Conservation (phyloP, 1,140 invertebrate genomes). For the Akabosia matsudoensis region DNA sequence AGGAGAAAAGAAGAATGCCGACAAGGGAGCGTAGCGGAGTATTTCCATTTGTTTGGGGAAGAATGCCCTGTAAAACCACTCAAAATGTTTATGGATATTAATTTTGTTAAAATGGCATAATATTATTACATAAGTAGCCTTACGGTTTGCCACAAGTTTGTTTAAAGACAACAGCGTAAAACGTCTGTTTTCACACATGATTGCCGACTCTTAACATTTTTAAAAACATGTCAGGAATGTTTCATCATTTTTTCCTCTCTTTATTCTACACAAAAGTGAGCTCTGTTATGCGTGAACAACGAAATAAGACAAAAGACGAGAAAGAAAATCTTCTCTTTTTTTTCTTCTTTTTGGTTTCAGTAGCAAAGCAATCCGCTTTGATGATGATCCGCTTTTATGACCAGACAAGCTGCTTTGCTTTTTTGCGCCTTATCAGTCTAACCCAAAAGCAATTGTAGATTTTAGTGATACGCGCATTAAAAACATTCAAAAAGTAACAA, state of each 20-base stretch:
- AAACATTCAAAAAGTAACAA: background rate
- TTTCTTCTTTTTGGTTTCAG: background rate
- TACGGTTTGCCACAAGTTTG: background rate
- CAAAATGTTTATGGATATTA: background rate
- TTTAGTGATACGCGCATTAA: background rate
- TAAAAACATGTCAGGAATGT: conserved; percentile 14
- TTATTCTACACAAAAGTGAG: background rate
- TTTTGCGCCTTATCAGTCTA: background rate
- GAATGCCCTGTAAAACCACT: background rate
- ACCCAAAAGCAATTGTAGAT: conserved; percentile 5
- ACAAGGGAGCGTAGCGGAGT: background rate
- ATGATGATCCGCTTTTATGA: conserved; percentile 23
- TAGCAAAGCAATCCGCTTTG: conserved; percentile 7
- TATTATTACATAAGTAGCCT: too few relatives aligned
- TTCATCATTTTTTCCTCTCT: background rate
- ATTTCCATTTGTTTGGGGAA: background rate
- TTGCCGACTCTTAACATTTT: background rate
- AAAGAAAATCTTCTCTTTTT: too few relatives aligned
- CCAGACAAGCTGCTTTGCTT: conserved; percentile 14
- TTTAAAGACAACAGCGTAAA: background rate
- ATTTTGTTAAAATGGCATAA: too few relatives aligned
- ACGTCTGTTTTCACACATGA: background rate
- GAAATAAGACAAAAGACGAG: background rate
- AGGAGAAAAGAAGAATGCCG: background rate
- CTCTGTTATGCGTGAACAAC: background rate